phyloP scores from a whole-genome alignment of 2,797 vertebrate species.

The Capromys pilorides region DNA sequence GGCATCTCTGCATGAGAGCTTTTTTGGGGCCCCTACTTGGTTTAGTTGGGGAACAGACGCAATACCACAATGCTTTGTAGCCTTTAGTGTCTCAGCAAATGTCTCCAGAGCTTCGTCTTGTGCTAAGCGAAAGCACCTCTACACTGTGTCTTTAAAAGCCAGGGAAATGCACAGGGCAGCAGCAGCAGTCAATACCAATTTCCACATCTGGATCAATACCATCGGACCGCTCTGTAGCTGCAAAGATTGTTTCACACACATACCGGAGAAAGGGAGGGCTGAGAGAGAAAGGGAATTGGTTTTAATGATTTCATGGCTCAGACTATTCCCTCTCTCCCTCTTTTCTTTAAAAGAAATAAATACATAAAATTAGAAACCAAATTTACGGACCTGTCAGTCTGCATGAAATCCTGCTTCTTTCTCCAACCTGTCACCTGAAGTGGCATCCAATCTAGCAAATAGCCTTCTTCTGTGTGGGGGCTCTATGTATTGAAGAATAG shows the following conservation, averaged over 20 bases:
- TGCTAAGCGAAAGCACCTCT: constrained; percentile 82
- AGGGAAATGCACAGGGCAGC: constrained; percentile 82
- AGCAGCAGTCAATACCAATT: constrained; percentile 90
- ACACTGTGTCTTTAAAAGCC: constrained; percentile 87
- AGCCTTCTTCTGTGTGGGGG: constrained; percentile 9
- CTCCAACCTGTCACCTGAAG: constrained; percentile 77
- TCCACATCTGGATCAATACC: constrained; percentile 88
- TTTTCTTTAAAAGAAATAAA: constrained; percentile 81
- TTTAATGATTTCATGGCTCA: constrained; percentile 86
- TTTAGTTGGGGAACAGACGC: neutral
- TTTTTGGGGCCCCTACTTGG: neutral
- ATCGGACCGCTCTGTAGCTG: constrained; percentile 86
- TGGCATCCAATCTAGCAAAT: constrained; percentile 75
- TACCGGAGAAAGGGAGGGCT: constrained; percentile 79
- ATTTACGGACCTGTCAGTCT: constrained; percentile 81
- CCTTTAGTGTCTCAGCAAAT: constrained; percentile 35
- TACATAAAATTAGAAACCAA: constrained; percentile 82
- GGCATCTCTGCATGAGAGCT: neutral
- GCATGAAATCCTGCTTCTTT: constrained; percentile 75
- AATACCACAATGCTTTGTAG: constrained; percentile 22
- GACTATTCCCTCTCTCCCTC: constrained; percentile 79
- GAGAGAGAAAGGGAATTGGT: constrained; percentile 84
- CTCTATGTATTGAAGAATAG: neutral
- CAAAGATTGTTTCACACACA: constrained; percentile 85
- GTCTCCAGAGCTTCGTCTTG: constrained; percentile 74